A percentile compares a stretch with the other conserved stretches of the same genome.
Evolutionary conservation across 1,140 invertebrate species (phyloP).

Genomic region (Ganaspis sp.): DNA sequence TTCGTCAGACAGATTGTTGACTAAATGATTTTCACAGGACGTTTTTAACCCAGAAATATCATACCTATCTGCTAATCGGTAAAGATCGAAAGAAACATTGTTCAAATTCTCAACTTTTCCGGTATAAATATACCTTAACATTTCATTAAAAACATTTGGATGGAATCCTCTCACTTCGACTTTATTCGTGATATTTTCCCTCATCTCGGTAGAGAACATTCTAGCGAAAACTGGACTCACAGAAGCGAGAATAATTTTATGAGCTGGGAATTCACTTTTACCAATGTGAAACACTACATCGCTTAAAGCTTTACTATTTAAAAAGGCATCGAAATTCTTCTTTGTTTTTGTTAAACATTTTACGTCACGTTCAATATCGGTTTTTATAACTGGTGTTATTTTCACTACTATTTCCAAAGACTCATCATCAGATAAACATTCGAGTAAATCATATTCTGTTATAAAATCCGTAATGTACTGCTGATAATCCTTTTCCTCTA

Average conservation of each 20-base stretch:
- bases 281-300: conserved; percentile 31
- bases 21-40: background rate
- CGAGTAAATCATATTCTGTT: too few species aligned
- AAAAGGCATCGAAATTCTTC: too few species aligned
- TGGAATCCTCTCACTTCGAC: conserved; percentile 79
- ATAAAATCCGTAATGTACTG: too few species aligned
- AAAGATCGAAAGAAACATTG: conserved; percentile 69
- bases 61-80: conserved; percentile 74
- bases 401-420: too few species aligned
- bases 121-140: conserved; percentile 83
- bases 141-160: conserved; percentile 80
- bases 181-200: conserved; percentile 75
- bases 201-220: conserved; percentile 80
- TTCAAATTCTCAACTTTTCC: conserved; percentile 79
- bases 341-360: too few species aligned
- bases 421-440: too few species aligned
- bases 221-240: conserved; percentile 78
- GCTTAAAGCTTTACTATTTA: background rate
- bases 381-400: too few species aligned
- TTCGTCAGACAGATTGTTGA: background rate
- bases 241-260: conserved; percentile 64
- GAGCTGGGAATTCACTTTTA: conserved; percentile 31
- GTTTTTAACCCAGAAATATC: conserved; percentile 26
- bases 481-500: too few species aligned
- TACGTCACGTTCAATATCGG: too few species aligned